Conservation (phyloP, 2,113 vertebrate genomes). For the Cephalopterus ornatus region DNA sequence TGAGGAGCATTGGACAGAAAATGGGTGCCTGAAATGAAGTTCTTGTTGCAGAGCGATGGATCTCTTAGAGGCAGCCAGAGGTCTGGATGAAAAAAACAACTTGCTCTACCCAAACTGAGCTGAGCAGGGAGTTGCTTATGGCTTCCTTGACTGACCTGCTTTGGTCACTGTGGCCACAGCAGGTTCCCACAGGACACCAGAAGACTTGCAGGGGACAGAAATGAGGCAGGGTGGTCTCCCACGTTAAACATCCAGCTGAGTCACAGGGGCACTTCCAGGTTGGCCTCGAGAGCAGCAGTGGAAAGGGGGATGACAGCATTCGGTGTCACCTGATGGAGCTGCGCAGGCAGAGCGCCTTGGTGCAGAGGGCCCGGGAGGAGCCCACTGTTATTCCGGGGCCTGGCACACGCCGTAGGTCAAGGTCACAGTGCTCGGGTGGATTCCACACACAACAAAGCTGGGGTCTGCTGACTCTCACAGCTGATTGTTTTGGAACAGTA, state of each 20-base stretch:
- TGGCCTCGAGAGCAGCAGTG: rapidly evolving
- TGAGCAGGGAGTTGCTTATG: not conserved
- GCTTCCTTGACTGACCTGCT: not conserved
- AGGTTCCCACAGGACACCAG: not conserved
- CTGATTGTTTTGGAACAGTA: slow-evolving; percentile 29
- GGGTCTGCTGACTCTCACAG: not conserved
- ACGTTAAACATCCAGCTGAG: not conserved
- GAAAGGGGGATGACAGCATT: rapidly evolving
- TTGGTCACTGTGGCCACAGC: not conserved
- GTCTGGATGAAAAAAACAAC: not conserved
- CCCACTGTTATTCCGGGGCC: not conserved
- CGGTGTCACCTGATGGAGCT: too few species aligned
- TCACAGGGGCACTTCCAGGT: rapidly evolving
- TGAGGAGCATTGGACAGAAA: not conserved
- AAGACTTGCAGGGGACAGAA: not conserved
- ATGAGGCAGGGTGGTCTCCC: rapidly evolving
- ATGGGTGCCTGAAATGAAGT: rapidly evolving
- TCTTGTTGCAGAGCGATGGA: not conserved
- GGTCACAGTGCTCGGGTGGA: not conserved
- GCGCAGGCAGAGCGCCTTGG: rapidly evolving
- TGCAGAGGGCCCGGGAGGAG: not conserved
- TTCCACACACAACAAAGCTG: not conserved
- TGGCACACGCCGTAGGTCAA: not conserved
- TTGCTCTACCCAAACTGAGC: not conserved
- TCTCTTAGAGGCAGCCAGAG: not conserved